These are phyloP conservation scores for Psix sp. DNA, from an alignment of 1,140 invertebrate species.

Conservation along the genomic window DNA sequence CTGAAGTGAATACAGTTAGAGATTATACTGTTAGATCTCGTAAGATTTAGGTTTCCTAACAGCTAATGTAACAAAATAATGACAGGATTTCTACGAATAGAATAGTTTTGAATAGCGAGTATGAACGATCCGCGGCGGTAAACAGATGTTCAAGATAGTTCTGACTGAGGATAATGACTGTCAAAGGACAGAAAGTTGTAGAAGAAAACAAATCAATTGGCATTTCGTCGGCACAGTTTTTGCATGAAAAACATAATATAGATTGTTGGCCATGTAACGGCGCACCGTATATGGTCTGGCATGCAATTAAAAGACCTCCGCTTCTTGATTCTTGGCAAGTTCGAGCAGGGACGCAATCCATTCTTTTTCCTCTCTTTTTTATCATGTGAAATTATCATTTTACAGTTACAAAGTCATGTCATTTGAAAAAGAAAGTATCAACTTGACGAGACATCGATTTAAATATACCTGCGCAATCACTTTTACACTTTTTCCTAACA, in stretches of 20 bases:
- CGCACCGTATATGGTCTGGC: constrained; percentile 34
- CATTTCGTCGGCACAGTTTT: constrained; percentile 26
- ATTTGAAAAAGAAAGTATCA: constrained; percentile 48
- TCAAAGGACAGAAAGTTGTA: constrained; percentile 5
- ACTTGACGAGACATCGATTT: too few species aligned
- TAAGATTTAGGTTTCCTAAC: constrained; percentile 21
- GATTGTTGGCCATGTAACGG: constrained; percentile 29
- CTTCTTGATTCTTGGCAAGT: constrained; percentile 17
- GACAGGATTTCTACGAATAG: constrained; percentile 16
- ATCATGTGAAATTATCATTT: constrained; percentile 25
- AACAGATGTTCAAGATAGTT: constrained; percentile 9
- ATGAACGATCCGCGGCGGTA: neutral
- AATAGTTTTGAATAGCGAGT: constrained; percentile 10
- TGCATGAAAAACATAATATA: constrained; percentile 28
- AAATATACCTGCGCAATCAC: too few species aligned
- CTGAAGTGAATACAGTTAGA: constrained; percentile 15
- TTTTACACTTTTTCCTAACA: too few species aligned
- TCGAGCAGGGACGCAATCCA: constrained; percentile 15
- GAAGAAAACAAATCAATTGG: constrained; percentile 38
- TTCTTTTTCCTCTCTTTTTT: constrained; percentile 17
- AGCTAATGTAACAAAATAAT: neutral
- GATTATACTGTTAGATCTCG: constrained; percentile 3
- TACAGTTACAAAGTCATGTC: constrained; percentile 34
- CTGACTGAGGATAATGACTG: neutral
- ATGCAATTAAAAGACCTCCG: constrained; percentile 38